Evolutionary conservation across 2,113 vertebrate species (phyloP), one percentile per base, ranked within the genome.

Genomic region (Tachysurus fulvidraco): DNA sequence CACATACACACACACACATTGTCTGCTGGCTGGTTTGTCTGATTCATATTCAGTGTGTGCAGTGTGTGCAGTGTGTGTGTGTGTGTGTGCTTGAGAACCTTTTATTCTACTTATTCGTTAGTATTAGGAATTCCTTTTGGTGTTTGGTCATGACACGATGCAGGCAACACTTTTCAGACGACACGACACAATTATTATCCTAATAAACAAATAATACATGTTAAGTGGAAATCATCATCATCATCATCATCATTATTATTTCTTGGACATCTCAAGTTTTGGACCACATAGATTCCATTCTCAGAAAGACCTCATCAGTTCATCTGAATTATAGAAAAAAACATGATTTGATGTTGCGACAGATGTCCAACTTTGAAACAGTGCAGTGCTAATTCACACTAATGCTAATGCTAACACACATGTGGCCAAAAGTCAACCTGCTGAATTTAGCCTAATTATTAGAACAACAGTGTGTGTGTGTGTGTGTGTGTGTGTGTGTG

Each of bases 391-490:
- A 82, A 65, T 65, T 82, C 41, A 65, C 60, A n/a, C 36, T 23
- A 82, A 82, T 80, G 30, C 55, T 59, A 80, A 80, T 65, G 36
- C 23, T 64, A 60, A 82, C 59, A 50, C 23, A 50, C 59, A 64
- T 62, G 59, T n/a, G 60, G 9, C 41, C 60, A 82, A 82, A 64
- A 5, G 41, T 82, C 80, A 82, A 82, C 59, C 80, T 82, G 80
- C 41, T 50, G 12, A 4, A 82, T 65, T 82, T 64, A n/a, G 59
- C 41, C 12, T 64, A 65, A 82, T 82, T 64, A 50, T 30, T 82
- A 23, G 16, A 65, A 76, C 54, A 84, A 69, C 82, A 83, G 44
- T 8, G 44, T 50, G 54, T 74, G 78, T 81, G 65, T 81, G 78
- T 86, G 62, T 46, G 50, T 50, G 36, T 36, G 36, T 36, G 1